Conservation (phyloP, 92 coral and sea anemone species). For the Epizoanthus stellaris region DNA sequence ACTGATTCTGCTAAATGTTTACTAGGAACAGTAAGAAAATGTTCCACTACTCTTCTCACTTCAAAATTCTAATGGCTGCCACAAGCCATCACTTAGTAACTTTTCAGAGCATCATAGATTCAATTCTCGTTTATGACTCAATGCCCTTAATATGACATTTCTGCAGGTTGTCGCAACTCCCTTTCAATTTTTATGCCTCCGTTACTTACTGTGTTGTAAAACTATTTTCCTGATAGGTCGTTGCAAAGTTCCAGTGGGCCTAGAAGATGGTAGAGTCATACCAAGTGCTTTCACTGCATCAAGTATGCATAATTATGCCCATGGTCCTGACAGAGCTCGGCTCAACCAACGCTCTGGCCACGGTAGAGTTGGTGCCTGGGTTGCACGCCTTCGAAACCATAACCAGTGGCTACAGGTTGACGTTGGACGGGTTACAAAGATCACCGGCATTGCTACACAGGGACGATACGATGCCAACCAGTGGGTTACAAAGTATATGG, state of each 20-base stretch:
- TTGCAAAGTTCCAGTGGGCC: constrained; percentile 36
- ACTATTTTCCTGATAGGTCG: background rate
- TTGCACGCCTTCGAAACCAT: constrained; percentile 32
- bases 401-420: constrained; percentile 55
- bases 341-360: constrained; percentile 12
- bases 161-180: too few species aligned
- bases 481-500: constrained; percentile 47
- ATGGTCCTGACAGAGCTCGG: constrained; percentile 21
- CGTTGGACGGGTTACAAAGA: constrained; percentile 16
- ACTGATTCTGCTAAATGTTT: too few species aligned
- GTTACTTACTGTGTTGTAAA: too few species aligned
- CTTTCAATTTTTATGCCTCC: too few species aligned
- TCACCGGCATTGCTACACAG: constrained; percentile 49
- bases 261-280: constrained; percentile 38
- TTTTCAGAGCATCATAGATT: too few species aligned
- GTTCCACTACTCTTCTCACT: too few species aligned
- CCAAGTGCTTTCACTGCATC: constrained; percentile 48
- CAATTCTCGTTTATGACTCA: too few species aligned
- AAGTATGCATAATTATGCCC: background rate
- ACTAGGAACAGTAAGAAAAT: too few species aligned
- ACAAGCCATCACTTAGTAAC: too few species aligned
- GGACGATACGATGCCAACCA: constrained; percentile 41
- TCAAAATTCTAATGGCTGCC: too few species aligned
- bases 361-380: constrained; percentile 57
- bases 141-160: too few species aligned